Conservation (phyloP, 2,113 vertebrate genomes). For the Atrichornis clamosus region DNA sequence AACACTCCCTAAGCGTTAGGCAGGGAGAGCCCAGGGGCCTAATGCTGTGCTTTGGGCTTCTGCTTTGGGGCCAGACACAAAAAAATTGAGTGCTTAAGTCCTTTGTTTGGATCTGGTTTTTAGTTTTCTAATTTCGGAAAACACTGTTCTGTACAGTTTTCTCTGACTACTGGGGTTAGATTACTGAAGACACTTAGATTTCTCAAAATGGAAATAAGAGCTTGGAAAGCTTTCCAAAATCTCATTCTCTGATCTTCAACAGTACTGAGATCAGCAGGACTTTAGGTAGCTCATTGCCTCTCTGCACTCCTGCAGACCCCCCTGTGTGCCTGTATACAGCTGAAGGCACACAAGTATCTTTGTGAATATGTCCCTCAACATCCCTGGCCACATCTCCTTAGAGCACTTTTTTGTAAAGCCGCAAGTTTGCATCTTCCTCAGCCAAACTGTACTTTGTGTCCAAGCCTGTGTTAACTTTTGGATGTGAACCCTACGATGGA, state of each 20-base stretch:
- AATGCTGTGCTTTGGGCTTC: not conserved
- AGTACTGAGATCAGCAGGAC: not conserved
- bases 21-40: not conserved
- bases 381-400: not conserved
- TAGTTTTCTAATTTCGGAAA: not conserved
- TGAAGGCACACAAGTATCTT: not conserved
- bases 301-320: not conserved
- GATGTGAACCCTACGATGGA: rapidly evolving
- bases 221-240: not conserved
- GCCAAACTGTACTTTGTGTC: not conserved
- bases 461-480: not conserved
- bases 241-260: not conserved
- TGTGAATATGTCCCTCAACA: not conserved
- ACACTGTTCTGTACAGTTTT: not conserved
- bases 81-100: not conserved
- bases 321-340: not conserved
- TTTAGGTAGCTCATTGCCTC: not conserved
- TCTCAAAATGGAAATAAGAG: not conserved
- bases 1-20: not conserved
- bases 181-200: not conserved
- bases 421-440: not conserved
- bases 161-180: not conserved
- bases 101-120: not conserved
- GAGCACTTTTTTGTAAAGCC: not conserved
- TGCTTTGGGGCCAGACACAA: not conserved